These are phyloP conservation scores for Eristalis arbustorum DNA, from an alignment of 2,888 invertebrate species.

Conservation along the genomic window DNA sequence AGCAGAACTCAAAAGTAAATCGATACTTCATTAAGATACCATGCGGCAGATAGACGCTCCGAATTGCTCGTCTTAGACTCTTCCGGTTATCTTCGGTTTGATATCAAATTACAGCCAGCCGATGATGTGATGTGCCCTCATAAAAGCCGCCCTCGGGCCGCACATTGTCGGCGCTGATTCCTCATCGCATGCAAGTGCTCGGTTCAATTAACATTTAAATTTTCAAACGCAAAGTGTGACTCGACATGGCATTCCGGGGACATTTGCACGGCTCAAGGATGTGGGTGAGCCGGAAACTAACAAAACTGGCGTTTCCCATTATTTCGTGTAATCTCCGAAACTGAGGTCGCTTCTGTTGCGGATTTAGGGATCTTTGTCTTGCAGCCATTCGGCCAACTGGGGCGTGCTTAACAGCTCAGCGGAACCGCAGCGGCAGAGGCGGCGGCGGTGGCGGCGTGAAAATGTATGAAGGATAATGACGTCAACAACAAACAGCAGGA, in stretches of 20 bases:
- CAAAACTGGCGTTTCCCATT: conserved; percentile 42
- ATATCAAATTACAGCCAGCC: conserved; percentile 20
- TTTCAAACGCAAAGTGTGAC: conserved; percentile 24
- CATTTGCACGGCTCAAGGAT: neutral
- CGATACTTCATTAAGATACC: conserved; percentile 50
- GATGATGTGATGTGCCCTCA: neutral
- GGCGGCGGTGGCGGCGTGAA: conserved; percentile 3
- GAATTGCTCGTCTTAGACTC: conserved; percentile 26
- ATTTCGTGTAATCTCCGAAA: conserved; percentile 44
- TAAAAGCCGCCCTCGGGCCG: neutral
- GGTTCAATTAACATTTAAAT: conserved; percentile 38
- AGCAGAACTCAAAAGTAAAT: conserved; percentile 16
- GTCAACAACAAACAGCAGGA: conserved; percentile 6
- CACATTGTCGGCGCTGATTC: neutral
- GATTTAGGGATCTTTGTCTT: conserved; percentile 48
- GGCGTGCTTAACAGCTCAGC: neutral
- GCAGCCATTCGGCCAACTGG: conserved; percentile 40
- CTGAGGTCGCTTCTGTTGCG: conserved; percentile 34
- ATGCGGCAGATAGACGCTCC: conserved; percentile 18
- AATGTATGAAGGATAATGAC: conserved; percentile 49
- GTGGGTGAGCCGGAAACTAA: conserved; percentile 28
- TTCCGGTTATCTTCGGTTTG: conserved; percentile 16
- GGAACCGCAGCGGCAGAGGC: neutral
- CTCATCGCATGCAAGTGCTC: neutral
- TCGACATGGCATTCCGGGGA: conserved; percentile 2